Conservation (phyloP, 2,888 invertebrate genomes). For the Macrophya alboannulata region DNA sequence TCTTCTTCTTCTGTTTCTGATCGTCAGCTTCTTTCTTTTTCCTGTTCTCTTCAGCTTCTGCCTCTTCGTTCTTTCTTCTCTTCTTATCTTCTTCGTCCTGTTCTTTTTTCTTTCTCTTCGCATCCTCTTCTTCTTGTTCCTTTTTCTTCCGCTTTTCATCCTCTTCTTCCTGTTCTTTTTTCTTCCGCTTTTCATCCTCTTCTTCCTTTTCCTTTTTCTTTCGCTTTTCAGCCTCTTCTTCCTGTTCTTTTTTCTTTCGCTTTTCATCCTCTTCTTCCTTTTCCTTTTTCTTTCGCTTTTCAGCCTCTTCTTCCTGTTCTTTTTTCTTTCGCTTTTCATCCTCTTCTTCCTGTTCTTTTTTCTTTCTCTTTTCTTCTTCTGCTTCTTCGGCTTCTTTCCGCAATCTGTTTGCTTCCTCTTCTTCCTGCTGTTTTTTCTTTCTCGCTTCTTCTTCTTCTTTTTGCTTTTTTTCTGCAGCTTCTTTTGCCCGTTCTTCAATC, state of each 20-base stretch:
- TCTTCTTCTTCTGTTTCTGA: constrained; percentile 45
- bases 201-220: constrained; percentile 57
- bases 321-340: constrained; percentile 59
- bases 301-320: constrained; percentile 56
- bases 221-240: constrained; percentile 61
- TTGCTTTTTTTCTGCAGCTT: constrained; percentile 60
- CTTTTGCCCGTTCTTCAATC: constrained; percentile 49
- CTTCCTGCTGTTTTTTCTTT: constrained; percentile 60
- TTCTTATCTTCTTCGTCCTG: constrained; percentile 47
- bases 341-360: constrained; percentile 50
- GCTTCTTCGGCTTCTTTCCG: no score
- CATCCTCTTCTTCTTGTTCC: background rate
- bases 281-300: constrained; percentile 54
- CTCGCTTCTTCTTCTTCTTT: constrained; percentile 60
- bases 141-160: constrained; percentile 41
- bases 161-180: constrained; percentile 42
- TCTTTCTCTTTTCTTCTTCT: constrained; percentile 9
- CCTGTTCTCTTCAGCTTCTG: background rate
- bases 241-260: constrained; percentile 61
- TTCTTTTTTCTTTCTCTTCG: constrained; percentile 52
- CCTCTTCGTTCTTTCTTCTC: constrained; percentile 1
- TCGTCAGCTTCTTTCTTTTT: constrained; percentile 30
- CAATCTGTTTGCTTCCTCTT: background rate
- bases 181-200: constrained; percentile 6
- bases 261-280: constrained; percentile 57